These are phyloP conservation scores for Napeogenes sylphis DNA, from an alignment of 2,888 invertebrate genomes.

Conservation along the genomic window DNA sequence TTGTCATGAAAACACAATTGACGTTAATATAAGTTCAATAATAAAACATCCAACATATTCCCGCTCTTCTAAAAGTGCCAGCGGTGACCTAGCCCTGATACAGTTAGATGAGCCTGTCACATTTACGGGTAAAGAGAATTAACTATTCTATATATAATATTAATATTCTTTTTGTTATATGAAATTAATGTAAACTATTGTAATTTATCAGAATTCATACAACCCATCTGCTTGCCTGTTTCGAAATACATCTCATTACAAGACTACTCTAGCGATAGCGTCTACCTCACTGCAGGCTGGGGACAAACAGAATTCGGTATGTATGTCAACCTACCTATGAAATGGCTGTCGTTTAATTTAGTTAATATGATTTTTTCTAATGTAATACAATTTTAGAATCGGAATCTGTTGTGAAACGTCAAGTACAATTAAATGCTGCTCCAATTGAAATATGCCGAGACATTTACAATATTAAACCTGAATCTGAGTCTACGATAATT, in stretches of 20 bases:
- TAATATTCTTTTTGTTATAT: not conserved
- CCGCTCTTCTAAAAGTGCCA: slow-evolving; percentile 43
- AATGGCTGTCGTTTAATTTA: not conserved
- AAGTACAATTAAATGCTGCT: slow-evolving; percentile 58
- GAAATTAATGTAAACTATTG: slow-evolving; percentile 7
- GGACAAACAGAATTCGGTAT: slow-evolving; percentile 77
- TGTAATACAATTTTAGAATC: slow-evolving; percentile 32
- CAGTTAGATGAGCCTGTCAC: slow-evolving; percentile 62
- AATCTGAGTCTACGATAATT: slow-evolving; percentile 41
- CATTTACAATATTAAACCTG: slow-evolving; percentile 39
- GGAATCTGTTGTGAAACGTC: slow-evolving; percentile 42
- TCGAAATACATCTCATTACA: slow-evolving; percentile 41
- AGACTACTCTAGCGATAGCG: slow-evolving; percentile 55
- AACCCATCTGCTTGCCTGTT: slow-evolving; percentile 68
- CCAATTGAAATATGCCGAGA: slow-evolving; percentile 39
- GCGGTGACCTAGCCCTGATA: slow-evolving; percentile 75
- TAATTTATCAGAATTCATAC: slow-evolving; percentile 47
- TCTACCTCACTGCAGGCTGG: slow-evolving; percentile 81
- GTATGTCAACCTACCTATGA: slow-evolving; percentile 13
- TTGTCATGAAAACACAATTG: slow-evolving; percentile 43
- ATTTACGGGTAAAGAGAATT: slow-evolving; percentile 63
- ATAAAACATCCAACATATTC: slow-evolving; percentile 71
- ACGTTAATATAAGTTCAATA: slow-evolving; percentile 43
- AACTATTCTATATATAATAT: not conserved
- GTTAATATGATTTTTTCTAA: not conserved